phyloP scores from a whole-genome alignment of 2,888 invertebrate species.

The Drosophila yooni region DNA sequence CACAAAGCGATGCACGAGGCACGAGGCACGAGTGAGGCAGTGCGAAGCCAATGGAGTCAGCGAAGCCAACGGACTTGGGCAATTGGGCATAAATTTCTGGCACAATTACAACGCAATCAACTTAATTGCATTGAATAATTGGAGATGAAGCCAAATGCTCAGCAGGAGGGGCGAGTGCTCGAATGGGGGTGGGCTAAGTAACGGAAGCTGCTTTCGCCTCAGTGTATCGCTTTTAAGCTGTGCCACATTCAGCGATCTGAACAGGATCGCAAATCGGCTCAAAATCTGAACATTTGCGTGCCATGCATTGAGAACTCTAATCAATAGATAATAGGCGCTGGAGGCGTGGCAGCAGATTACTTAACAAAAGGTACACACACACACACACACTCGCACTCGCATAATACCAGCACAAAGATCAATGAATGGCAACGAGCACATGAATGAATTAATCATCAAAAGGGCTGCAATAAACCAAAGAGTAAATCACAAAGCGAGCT shows the following conservation, averaged over 20 bases:
- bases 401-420: slow-evolving; percentile 51
- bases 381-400: not conserved
- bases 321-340: slow-evolving; percentile 11
- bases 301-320: slow-evolving; percentile 4
- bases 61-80: slow-evolving; percentile 47
- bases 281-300: slow-evolving; percentile 20
- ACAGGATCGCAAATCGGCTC: slow-evolving; percentile 24
- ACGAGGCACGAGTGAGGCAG: not conserved
- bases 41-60: slow-evolving; percentile 10
- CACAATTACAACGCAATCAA: slow-evolving; percentile 75
- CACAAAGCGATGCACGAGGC: not conserved
- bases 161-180: not conserved
- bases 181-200: not conserved
- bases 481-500: not conserved
- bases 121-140: slow-evolving; percentile 80
- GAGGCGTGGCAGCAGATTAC: slow-evolving; percentile 32
- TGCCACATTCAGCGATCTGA: slow-evolving; percentile 12
- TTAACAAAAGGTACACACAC: slow-evolving; percentile 36
- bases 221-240: slow-evolving; percentile 2
- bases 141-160: slow-evolving; percentile 45
- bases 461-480: slow-evolving; percentile 4
- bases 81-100: slow-evolving; percentile 74
- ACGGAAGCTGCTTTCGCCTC: slow-evolving; percentile 1
- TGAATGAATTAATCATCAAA: slow-evolving; percentile 54
- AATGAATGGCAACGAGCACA: slow-evolving; percentile 57